Base-by-base conservation (phyloP, 2,113 vertebrate genomes). In the Chaetorhynchus papuensis region DNA sequence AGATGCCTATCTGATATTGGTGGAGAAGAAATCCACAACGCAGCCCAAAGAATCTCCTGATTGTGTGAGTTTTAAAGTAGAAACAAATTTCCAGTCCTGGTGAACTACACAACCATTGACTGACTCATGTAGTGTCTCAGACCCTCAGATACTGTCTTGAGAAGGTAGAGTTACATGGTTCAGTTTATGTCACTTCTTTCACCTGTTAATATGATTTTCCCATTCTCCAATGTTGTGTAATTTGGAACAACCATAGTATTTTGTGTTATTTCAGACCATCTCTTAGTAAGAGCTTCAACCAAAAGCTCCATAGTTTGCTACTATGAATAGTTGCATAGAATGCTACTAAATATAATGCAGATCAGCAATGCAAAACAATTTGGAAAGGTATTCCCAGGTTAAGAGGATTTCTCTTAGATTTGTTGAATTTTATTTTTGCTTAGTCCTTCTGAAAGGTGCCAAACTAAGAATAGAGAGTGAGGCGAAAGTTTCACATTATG, bases 131-230 rank as follows among this genome's bases (percentile, higher is more conserved):
- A 97, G 96, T 97, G 97, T 44, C 97, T 94, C 54, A 56, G 53
- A 33, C 97, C 97, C 79, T 92, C 98, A 75, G 96, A 98, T 68
- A 97, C 97, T 9, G 96, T 98, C 93, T 96, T 65, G 97, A 98
- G 76, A 98, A 98, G 92, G 97, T 98, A 81, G 96, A 97, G 39
- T 96, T 96, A 47, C 87, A 98, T 76, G 93, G 97, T 97, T 98
- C 60, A 91, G 63, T 54, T 49, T 70, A 19, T 37, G 3, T 57
- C 60, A 42, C 28, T 87, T 71, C 49, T 65, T 83, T 83, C 22
- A 8, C 9, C 7, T 41, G 14, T 61, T 63, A 57, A 11, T 54
- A n/a, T 50, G 50, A 33, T 53, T 63, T 54, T 7, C 11, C 11
- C 7, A 23, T n/a, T 35, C 41, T 64, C 19, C 53, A 68, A 3